A percentile compares a stretch with the other conserved stretches of the same genome.
phyloP scores from a whole-genome alignment of 2,888 invertebrate genomes.

The Amorpha juglandis region DNA sequence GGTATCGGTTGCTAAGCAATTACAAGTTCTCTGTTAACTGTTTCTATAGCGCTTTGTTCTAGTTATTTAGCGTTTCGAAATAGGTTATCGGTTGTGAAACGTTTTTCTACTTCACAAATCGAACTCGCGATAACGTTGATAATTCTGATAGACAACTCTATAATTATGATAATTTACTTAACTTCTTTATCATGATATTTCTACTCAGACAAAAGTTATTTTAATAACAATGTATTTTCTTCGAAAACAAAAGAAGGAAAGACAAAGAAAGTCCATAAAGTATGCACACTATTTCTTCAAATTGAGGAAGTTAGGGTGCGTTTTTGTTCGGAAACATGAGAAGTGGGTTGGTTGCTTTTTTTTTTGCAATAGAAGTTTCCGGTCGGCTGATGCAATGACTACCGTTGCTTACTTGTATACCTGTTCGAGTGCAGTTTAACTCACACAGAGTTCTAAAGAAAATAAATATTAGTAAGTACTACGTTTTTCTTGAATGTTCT shows the following conservation, averaged over 20 bases:
- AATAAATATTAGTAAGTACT: neutral
- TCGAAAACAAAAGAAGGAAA: conserved; percentile 5
- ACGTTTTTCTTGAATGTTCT: neutral
- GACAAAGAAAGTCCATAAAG: conserved; percentile 27
- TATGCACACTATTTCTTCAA: conserved; percentile 22
- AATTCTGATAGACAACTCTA: neutral
- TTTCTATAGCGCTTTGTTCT: conserved; percentile 23
- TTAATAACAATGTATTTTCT: neutral
- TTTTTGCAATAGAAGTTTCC: conserved; percentile 28
- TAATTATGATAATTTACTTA: neutral
- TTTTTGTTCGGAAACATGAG: conserved; percentile 27
- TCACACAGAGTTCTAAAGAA: neutral
- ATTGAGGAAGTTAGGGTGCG: conserved; percentile 27
- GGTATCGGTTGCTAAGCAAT: conserved; percentile 42
- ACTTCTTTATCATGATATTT: neutral
- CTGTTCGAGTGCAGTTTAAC: conserved; percentile 2
- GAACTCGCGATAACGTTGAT: conserved; percentile 2
- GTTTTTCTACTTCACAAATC: neutral
- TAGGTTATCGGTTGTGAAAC: conserved; percentile 19
- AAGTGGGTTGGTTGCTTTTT: conserved; percentile 19
- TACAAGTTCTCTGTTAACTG: conserved; percentile 45
- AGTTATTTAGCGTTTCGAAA: conserved; percentile 20
- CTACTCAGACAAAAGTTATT: neutral
- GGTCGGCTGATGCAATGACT: conserved; percentile 28
- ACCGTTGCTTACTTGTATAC: conserved; percentile 1